These are phyloP conservation scores for Forbesichthys agassizii DNA, from an alignment of 2,113 vertebrate species.

Conservation along the genomic window DNA sequence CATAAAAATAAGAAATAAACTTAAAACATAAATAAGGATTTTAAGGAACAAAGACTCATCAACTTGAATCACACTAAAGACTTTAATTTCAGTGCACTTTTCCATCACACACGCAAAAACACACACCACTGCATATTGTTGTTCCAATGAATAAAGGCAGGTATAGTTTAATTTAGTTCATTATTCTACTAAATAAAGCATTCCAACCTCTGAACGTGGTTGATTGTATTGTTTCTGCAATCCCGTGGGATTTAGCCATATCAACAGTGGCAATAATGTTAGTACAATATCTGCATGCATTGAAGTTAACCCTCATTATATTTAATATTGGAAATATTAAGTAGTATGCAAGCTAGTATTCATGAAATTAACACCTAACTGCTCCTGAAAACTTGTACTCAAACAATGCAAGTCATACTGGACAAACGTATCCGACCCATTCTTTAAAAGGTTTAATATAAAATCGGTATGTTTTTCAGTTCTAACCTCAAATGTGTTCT, in stretches of 20 bases:
- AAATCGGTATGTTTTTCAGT: no score
- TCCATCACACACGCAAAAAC: constrained; percentile 22
- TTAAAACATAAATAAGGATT: constrained; percentile 7
- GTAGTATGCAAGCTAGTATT: constrained; percentile 43
- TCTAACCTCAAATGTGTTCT: not conserved
- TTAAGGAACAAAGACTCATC: no score
- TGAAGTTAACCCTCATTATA: no score
- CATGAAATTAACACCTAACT: constrained; percentile 1
- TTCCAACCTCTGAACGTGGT: constrained; percentile 26
- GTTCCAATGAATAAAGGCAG: constrained; percentile 14
- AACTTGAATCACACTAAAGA: no score
- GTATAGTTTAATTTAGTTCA: no score
- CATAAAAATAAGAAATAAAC: not conserved
- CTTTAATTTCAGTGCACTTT: constrained; percentile 6
- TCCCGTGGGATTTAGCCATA: no score
- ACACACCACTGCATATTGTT: constrained; percentile 2
- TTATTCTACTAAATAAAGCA: constrained; percentile 12
- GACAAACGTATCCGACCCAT: no score
- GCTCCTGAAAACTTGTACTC: no score
- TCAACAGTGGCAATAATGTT: no score
- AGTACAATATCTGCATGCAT: no score
- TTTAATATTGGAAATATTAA: not conserved
- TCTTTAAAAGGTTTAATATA: no score
- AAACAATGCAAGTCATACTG: no score
- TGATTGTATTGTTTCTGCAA: constrained; percentile 40